Conservation (phyloP, 2,888 invertebrate genomes). For the Caprella mutica region DNA sequence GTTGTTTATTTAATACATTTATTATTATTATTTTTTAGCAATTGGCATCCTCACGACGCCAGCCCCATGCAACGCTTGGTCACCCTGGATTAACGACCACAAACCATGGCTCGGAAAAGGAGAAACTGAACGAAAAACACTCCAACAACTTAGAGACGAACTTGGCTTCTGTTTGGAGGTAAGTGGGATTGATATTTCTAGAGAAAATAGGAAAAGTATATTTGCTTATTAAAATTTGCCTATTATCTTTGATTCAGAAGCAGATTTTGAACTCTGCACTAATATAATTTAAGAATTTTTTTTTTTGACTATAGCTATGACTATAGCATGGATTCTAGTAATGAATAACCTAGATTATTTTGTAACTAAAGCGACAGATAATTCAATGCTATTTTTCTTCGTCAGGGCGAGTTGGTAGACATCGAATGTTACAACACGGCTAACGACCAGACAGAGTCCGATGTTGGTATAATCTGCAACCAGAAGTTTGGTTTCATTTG, state of each 20-base stretch:
- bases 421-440: conserved; percentile 37
- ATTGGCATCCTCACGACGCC: conserved; percentile 12
- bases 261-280: background rate
- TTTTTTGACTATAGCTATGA: background rate
- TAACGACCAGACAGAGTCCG: conserved; percentile 33
- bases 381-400: background rate
- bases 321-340: no score
- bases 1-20: no score
- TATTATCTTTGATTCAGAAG: no score
- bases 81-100: conserved; percentile 37
- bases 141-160: conserved; percentile 33
- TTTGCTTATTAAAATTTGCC: no score
- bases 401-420: conserved; percentile 36
- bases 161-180: conserved; percentile 36
- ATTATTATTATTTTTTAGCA: background rate
- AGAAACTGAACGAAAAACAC: conserved; percentile 36
- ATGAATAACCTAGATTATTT: background rate
- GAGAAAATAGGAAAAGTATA: background rate
- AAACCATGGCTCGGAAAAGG: conserved; percentile 35
- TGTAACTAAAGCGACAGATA: background rate
- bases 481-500: conserved; percentile 36
- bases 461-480: conserved; percentile 35
- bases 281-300: background rate
- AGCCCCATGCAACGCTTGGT: conserved; percentile 35
- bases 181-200: conserved; percentile 1